Percentiles rank a stretch among this genome's conserved stretches.
phyloP scores from a whole-genome alignment of 1,140 invertebrate genomes.

The Pogonomyrmex barbatus region DNA sequence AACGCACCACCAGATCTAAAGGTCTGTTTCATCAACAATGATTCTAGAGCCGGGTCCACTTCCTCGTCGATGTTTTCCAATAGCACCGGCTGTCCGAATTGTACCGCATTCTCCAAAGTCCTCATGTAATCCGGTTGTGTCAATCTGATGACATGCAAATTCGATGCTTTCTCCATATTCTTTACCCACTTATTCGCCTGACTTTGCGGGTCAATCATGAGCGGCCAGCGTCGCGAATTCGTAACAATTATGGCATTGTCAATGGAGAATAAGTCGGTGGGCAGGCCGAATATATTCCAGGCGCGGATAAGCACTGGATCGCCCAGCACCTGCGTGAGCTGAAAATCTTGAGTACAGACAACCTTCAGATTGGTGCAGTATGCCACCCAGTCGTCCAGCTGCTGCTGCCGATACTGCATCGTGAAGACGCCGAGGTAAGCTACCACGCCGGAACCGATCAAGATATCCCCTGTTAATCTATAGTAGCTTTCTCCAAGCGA shows the following conservation, averaged over 20 bases:
- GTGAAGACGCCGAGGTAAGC: constrained; percentile 97
- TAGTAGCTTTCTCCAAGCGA: constrained; percentile 89
- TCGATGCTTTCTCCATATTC: constrained; percentile 95
- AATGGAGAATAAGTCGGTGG: constrained; percentile 95
- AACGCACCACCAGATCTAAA: constrained; percentile 94
- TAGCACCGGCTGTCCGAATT: constrained; percentile 96
- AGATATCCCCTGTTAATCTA: constrained; percentile 81
- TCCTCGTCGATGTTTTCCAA: constrained; percentile 96
- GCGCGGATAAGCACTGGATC: constrained; percentile 94
- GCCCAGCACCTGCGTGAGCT: constrained; percentile 92
- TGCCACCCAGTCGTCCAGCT: constrained; percentile 92
- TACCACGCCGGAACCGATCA: constrained; percentile 91
- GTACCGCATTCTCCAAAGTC: constrained; percentile 95
- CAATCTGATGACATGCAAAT: constrained; percentile 93
- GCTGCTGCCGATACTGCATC: constrained; percentile 89
- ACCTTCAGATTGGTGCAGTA: constrained; percentile 90
- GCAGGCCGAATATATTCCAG: constrained; percentile 97
- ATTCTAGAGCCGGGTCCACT: constrained; percentile 95
- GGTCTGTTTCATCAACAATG: constrained; percentile 94
- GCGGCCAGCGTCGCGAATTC: constrained; percentile 93
- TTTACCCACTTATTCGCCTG: constrained; percentile 98
- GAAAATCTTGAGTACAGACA: constrained; percentile 92
- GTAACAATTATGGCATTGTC: constrained; percentile 97
- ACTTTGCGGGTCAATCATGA: constrained; percentile 98
- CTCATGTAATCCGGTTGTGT: constrained; percentile 94